These are phyloP conservation scores for Coelopa pilipes DNA, from an alignment of 2,888 invertebrate genomes.

Conservation along the genomic window DNA sequence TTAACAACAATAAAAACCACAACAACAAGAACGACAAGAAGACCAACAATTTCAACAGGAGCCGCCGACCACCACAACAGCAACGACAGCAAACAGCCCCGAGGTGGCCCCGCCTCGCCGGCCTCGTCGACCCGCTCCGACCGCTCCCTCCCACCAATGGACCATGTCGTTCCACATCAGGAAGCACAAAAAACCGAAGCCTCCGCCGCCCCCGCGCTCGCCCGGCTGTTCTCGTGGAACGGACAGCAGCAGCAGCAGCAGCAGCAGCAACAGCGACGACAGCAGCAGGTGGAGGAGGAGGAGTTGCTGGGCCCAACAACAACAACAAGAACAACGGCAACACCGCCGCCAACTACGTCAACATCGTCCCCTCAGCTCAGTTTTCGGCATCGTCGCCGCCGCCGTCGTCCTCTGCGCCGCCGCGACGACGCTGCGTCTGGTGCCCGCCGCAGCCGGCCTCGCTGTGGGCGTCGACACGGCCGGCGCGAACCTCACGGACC, in stretches of 20 bases:
- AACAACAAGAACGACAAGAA: constrained; percentile 39
- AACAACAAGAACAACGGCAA: not conserved
- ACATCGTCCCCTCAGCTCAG: constrained; percentile 2
- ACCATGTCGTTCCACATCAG: constrained; percentile 30
- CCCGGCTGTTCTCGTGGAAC: not conserved
- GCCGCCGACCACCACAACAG: constrained; percentile 28
- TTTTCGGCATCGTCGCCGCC: constrained; percentile 24
- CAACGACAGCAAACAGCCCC: constrained; percentile 19
- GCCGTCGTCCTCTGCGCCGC: constrained; percentile 28
- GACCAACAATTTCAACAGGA: constrained; percentile 4
- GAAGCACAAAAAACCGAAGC: constrained; percentile 29
- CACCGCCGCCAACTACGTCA: not conserved
- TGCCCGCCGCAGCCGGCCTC: constrained; percentile 43
- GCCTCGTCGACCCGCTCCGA: not conserved
- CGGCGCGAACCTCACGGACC: constrained; percentile 49
- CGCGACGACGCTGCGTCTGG: constrained; percentile 24
- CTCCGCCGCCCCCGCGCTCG: constrained; percentile 1
- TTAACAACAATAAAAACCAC: constrained; percentile 14
- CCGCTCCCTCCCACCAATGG: constrained; percentile 25
- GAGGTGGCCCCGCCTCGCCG: not conserved
- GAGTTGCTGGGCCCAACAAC: too few relatives aligned
- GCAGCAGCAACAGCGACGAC: constrained; percentile 32
- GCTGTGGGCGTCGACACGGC: constrained; percentile 46
- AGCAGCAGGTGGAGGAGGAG: constrained; percentile 3
- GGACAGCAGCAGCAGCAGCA: constrained; percentile 14